Evolutionary conservation across 1,140 invertebrate species (phyloP), one percentile per base, ranked within the genome.

Genomic region (Trissolcus basalis): DNA sequence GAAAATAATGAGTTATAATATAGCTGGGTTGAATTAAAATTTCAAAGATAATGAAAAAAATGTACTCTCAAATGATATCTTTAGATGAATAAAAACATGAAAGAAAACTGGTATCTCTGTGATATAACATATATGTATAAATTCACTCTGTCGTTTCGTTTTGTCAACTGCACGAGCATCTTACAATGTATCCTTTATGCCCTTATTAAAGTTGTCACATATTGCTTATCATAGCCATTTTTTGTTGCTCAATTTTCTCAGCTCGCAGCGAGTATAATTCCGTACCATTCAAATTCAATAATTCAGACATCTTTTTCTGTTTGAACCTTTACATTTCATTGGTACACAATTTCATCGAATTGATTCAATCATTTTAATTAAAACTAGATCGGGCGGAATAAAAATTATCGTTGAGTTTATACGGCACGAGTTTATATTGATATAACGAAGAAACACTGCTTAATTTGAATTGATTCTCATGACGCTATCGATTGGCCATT

Each of bases 101-200:
- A 39, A 39, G n/a, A 39, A 39, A n/a, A 39, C 9, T n/a, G 36
- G n/a, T 39, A 27, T 27, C 19, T 27, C 19, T 3, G 19, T 6
- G 19, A 3, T 6, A 27, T 27, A 27, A 27, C 36, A 9, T 39
- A 2, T 11, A 39, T 39, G 36, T 11, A n/a, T 11, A 9, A n/a
- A 39, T 9, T 39, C 9, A n/a, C 9, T 9, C n/a, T 39, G 36
- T 39, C n/a, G 9, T 9, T 39, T 9, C 36, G n/a, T 39, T 39
- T 39, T 39, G 36, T 39, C 36, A 39, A 39, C 36, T 9, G n/a
- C 36, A 39, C 36, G n/a, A 9, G 36, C n/a, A 9, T 39, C 9
- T 39, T n/a, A 39, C 36, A 39, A 39, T 39, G 36, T n/a, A 39
- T 39, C 36, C n/a, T 39, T 39, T 39, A 39, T 39, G n/a, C n/a